A percentile compares a stretch with the other conserved stretches of the same genome.
Evolutionary conservation across 2,888 invertebrate genomes (phyloP).

Genomic region (Sericinus montela): DNA sequence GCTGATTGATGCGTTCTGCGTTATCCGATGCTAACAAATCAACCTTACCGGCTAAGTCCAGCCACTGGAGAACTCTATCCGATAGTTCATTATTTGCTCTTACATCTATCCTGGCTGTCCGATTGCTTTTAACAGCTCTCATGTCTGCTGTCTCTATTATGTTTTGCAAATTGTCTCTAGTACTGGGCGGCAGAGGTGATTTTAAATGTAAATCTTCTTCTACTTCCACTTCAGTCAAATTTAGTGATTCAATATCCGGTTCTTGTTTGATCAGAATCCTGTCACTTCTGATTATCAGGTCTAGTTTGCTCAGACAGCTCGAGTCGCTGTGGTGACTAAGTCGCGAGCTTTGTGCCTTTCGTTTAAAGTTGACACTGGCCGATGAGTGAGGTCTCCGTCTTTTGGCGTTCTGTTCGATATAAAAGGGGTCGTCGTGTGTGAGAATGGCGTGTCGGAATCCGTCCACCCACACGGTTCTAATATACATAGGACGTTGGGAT

Average conservation of each 20-base stretch:
- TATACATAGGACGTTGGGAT: constrained; percentile 80
- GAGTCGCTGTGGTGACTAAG: constrained; percentile 46
- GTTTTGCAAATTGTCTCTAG: constrained; percentile 37
- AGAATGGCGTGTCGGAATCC: constrained; percentile 85
- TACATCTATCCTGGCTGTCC: constrained; percentile 52
- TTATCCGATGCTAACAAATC: constrained; percentile 59
- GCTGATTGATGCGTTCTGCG: constrained; percentile 56
- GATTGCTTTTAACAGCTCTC: constrained; percentile 55
- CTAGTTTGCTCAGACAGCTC: constrained; percentile 47
- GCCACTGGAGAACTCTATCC: constrained; percentile 88
- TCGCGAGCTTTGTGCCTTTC: constrained; percentile 35
- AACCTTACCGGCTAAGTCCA: constrained; percentile 85
- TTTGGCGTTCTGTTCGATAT: constrained; percentile 43
- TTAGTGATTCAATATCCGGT: constrained; percentile 46
- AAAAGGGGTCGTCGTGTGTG: constrained; percentile 80
- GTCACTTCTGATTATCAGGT: constrained; percentile 52
- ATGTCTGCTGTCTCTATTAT: constrained; percentile 43
- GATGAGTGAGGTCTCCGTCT: constrained; percentile 56
- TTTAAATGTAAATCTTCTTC: constrained; percentile 51
- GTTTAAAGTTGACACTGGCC: constrained; percentile 35
- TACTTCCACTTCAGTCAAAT: constrained; percentile 52
- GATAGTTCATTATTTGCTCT: constrained; percentile 71
- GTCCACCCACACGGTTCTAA: constrained; percentile 84
- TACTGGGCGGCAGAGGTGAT: constrained; percentile 49
- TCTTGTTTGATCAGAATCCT: constrained; percentile 38